Evolutionary conservation across 35 echinoderm and acorn worm genomes (phyloP), one percentile per base, ranked within the genome.

Genomic region (Apostichopus californicus): DNA sequence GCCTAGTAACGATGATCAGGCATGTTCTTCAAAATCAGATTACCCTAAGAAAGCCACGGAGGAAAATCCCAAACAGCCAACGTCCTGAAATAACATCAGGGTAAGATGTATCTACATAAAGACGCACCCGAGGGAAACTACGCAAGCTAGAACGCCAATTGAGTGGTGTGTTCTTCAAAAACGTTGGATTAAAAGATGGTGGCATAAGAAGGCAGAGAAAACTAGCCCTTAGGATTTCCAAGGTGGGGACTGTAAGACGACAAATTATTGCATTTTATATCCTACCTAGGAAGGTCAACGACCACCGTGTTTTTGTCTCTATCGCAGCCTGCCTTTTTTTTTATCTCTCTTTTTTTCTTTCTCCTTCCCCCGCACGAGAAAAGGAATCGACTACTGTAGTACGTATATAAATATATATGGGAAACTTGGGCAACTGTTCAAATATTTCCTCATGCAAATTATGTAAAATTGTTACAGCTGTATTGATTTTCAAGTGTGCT

Each of bases 401-500:
- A 46, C 34, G 34, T 46, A 46, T 46, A 46, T 46, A 46, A 46
- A 46, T 46, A 46, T 46, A 46, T 81, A 54, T 55, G 13, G 78
- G 71, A 75, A 75, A 75, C 71, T 75, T 22, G 71, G 6, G 71
- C 81, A 85, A 85, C 56, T 85, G 81, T 85, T 20, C 81, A 56
- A 85, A 85, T 58, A 85, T 85, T 81, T 85, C 57, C 55, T 59
- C 21, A 24, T 56, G 81, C 81, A 85, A 85, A 85, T 85, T 85
- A 85, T 85, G 81, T 85, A 57, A 57, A 85, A 58, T 85, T 85
- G 81, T 85, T 85, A 58, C 81, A 85, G 81, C 81, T 85, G 81
- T 85, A 85, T 85, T 59, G 81, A 85, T 85, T 85, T 85, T 85
- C 57, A 21, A 58, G 81, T 85, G 81, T 22, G 57, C 56, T 21